Evolutionary conservation across 2,888 invertebrate species (phyloP).

Genomic region (Pollenia amentaria): DNA sequence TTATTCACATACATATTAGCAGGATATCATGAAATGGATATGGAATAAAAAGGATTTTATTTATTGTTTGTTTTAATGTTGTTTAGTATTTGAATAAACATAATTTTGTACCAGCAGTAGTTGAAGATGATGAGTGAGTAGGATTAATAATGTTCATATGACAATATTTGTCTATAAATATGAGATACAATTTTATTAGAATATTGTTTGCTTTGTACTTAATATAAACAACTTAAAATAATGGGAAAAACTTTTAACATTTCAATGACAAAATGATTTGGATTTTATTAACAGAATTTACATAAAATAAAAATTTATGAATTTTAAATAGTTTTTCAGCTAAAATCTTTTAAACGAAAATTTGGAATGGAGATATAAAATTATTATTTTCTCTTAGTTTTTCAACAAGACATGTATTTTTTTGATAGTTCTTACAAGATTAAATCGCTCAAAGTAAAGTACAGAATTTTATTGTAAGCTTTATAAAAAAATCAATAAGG

Average conservation of each 20-base stretch:
- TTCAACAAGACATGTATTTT: too few species aligned
- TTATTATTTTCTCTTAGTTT: too few species aligned
- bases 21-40: background rate
- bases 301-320: too few species aligned
- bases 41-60: constrained; percentile 6
- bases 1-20: background rate
- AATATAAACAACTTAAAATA: background rate
- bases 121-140: constrained; percentile 42
- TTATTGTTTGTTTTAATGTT: constrained; percentile 56
- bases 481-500: too few species aligned
- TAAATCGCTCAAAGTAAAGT: too few species aligned
- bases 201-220: constrained; percentile 38
- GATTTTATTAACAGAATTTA: too few species aligned
- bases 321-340: too few species aligned
- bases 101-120: constrained; percentile 28
- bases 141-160: constrained; percentile 51
- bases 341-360: too few species aligned
- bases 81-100: constrained; percentile 55
- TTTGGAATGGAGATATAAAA: too few species aligned
- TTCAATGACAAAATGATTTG: too few species aligned
- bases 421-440: too few species aligned
- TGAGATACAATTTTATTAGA: constrained; percentile 29
- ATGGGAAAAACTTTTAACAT: background rate
- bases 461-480: too few species aligned
- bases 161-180: constrained; percentile 62